Evolutionary conservation across 2,797 vertebrate species (phyloP).

Genomic region (Rhinella marina): DNA sequence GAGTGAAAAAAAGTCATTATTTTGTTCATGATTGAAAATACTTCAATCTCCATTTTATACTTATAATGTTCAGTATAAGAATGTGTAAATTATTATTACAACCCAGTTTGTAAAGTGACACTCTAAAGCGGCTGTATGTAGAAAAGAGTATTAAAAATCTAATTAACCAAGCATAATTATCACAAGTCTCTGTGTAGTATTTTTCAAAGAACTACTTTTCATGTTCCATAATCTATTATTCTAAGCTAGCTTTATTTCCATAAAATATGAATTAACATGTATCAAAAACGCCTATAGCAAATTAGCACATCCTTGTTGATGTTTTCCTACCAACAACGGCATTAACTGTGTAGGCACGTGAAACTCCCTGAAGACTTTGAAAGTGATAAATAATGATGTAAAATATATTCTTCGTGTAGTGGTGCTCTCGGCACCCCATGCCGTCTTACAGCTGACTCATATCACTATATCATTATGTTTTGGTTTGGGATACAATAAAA

Average conservation of each 20-base stretch:
- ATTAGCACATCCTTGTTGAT: neutral
- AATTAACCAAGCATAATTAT: constrained; percentile 3
- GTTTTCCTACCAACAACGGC: neutral
- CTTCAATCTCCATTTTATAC: too few relatives aligned
- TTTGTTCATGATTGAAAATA: neutral
- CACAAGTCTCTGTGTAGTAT: neutral
- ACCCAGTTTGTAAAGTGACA: neutral
- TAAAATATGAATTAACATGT: constrained; percentile 7
- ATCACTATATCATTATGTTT: neutral
- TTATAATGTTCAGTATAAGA: neutral
- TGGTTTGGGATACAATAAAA: neutral
- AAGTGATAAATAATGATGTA: neutral
- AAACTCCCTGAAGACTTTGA: neutral
- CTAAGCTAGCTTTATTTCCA: neutral
- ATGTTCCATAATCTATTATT: neutral
- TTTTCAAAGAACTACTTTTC: neutral
- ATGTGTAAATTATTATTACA: neutral
- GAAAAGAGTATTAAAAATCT: constrained; percentile 10
- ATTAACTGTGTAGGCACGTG: neutral
- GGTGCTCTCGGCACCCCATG: neutral
- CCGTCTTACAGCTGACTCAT: neutral
- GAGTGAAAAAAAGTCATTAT: neutral
- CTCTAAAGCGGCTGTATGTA: neutral
- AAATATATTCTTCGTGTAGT: constrained; percentile 1
- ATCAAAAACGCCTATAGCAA: neutral